A percentile compares a stretch with the other conserved stretches of the same genome.
Conservation (phyloP, 2,113 vertebrate species). For the Anarrhichthys ocellatus region DNA sequence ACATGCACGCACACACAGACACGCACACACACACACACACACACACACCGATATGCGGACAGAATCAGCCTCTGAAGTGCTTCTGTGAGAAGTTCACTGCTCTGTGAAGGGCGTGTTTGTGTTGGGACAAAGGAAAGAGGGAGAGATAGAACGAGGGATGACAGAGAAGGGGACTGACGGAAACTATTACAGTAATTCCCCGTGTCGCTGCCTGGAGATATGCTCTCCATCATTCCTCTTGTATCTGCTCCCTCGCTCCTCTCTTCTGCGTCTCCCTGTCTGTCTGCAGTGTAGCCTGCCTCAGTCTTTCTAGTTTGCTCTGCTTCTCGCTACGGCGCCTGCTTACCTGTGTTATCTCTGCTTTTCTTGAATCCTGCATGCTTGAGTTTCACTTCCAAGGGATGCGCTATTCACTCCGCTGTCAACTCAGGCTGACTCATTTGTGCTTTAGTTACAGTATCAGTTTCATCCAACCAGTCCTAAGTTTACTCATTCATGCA, state of each 20-base stretch:
- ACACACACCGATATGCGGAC: conserved; percentile 11
- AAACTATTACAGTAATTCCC: conserved; percentile 76
- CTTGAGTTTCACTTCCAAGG: conserved; percentile 41
- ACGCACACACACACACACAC: conserved; percentile 10
- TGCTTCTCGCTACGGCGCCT: conserved; percentile 23
- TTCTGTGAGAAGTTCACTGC: conserved; percentile 53
- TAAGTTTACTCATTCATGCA: background rate
- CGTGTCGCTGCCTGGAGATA: conserved; percentile 63
- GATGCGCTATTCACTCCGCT: conserved; percentile 15
- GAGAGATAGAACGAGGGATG: conserved; percentile 53
- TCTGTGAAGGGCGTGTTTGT: conserved; percentile 60
- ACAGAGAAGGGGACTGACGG: conserved; percentile 67
- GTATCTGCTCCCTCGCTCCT: conserved; percentile 64
- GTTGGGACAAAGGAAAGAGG: conserved; percentile 61
- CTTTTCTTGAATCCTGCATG: conserved; percentile 6
- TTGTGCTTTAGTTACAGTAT: background rate
- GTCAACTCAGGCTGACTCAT: conserved; percentile 34
- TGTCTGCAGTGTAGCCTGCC: conserved; percentile 43
- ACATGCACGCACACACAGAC: conserved; percentile 10
- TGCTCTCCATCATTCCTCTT: conserved; percentile 69
- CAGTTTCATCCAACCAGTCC: conserved; percentile 7
- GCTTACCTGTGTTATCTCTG: conserved; percentile 45
- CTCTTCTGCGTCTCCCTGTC: conserved; percentile 45
- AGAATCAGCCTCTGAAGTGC: conserved; percentile 54
- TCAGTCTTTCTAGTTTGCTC: conserved; percentile 56